phyloP scores from a whole-genome alignment of 2,113 vertebrate genomes.

The Eurystomus gularis region DNA sequence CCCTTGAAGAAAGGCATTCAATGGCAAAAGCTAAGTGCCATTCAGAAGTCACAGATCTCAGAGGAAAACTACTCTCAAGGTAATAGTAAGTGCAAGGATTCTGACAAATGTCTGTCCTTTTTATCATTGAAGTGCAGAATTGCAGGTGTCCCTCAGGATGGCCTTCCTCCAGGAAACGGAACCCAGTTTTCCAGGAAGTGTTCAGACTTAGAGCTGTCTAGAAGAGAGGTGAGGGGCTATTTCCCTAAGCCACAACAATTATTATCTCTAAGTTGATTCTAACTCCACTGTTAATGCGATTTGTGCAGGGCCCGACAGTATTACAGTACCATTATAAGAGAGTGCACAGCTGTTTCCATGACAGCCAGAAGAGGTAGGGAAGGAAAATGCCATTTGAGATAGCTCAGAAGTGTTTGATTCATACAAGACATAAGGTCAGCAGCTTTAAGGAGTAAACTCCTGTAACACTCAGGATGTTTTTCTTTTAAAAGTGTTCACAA shows the following conservation, averaged over 20 bases:
- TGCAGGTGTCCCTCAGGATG: background rate
- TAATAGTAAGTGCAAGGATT: background rate
- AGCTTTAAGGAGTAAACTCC: constrained; percentile 12
- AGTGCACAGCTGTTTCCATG: background rate
- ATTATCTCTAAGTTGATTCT: constrained; percentile 2
- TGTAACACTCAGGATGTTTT: background rate
- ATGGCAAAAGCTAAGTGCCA: background rate
- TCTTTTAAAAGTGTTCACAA: background rate
- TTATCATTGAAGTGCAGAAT: background rate
- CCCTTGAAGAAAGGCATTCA: background rate
- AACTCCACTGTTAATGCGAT: constrained; percentile 22
- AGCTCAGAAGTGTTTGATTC: background rate
- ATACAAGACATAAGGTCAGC: background rate
- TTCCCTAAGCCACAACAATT: constrained; percentile 5
- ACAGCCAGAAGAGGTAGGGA: background rate
- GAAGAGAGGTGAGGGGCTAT: background rate
- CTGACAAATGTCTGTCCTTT: background rate
- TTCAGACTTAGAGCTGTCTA: background rate
- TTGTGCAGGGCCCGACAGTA: background rate
- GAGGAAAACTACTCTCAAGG: background rate
- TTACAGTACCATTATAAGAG: background rate
- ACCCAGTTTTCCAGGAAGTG: background rate
- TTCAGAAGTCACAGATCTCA: background rate
- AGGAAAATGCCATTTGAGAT: constrained; percentile 14
- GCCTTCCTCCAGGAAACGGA: background rate